Conservation (phyloP, 2,888 invertebrate species). For the Apamea anceps region DNA sequence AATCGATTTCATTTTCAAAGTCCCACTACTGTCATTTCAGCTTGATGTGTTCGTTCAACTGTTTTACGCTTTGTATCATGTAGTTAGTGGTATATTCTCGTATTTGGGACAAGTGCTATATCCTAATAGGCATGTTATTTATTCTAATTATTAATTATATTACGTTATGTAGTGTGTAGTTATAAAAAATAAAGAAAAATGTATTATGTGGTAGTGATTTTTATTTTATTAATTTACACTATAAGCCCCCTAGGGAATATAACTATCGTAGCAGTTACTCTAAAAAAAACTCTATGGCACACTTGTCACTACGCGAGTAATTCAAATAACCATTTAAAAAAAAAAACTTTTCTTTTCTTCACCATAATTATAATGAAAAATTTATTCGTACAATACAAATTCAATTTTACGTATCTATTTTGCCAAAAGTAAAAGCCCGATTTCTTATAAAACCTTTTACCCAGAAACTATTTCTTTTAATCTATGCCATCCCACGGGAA, state of each 20-base stretch:
- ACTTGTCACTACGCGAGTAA: not conserved
- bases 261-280: not conserved
- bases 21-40: constrained; percentile 88
- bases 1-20: constrained; percentile 89
- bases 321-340: no score
- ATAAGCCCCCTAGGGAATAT: not conserved
- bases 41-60: constrained; percentile 83
- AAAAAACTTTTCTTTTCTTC: no score
- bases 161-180: constrained; percentile 40
- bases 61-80: constrained; percentile 77
- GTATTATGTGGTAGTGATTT: not conserved
- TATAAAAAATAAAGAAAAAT: not conserved
- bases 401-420: not conserved
- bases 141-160: constrained; percentile 73
- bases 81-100: constrained; percentile 78
- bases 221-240: not conserved
- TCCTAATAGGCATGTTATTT: constrained; percentile 80
- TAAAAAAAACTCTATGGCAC: not conserved
- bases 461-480: not conserved
- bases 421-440: not conserved
- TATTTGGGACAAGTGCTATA: constrained; percentile 82
- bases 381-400: not conserved
- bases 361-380: no score
- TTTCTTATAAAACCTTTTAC: not conserved
- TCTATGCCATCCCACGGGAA: not conserved